Conservation (phyloP, 2,113 vertebrate genomes). For the Lates calcarifer region DNA sequence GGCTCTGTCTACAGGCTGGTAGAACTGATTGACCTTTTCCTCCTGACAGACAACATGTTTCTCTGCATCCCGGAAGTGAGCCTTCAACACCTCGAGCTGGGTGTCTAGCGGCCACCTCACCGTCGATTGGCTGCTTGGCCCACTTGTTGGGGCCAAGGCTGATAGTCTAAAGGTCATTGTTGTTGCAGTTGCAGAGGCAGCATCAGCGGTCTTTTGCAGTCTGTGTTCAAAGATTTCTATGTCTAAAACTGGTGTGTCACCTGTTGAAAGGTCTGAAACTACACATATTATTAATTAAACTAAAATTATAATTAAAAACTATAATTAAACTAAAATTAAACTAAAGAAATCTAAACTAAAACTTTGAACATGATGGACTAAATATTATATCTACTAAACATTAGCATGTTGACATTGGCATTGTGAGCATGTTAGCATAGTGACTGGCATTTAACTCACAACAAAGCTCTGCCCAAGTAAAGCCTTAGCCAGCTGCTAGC, state of each 20-base stretch:
- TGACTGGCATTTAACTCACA: too few species aligned
- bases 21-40: rapidly evolving
- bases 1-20: background rate
- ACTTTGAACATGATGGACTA: too few species aligned
- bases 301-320: too few species aligned
- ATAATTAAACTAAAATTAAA: too few species aligned
- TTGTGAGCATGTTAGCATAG: too few species aligned
- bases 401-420: background rate
- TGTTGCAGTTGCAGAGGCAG: too few species aligned
- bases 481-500: too few species aligned
- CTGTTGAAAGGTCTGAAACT: too few species aligned
- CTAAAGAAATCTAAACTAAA: background rate
- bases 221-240: background rate
- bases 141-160: background rate
- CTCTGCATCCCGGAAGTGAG: background rate
- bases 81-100: background rate
- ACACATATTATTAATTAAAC: too few species aligned
- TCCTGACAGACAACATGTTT: background rate
- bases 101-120: background rate
- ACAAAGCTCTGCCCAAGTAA: too few species aligned
- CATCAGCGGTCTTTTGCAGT: background rate
- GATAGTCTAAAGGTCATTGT: background rate
- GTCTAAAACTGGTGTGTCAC: too few species aligned
- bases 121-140: background rate
- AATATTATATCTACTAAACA: background rate